Percentiles rank a stretch among this genome's conserved stretches.
phyloP scores from a whole-genome alignment of 92 coral and sea anemone genomes.

The Phenganax subtilis region DNA sequence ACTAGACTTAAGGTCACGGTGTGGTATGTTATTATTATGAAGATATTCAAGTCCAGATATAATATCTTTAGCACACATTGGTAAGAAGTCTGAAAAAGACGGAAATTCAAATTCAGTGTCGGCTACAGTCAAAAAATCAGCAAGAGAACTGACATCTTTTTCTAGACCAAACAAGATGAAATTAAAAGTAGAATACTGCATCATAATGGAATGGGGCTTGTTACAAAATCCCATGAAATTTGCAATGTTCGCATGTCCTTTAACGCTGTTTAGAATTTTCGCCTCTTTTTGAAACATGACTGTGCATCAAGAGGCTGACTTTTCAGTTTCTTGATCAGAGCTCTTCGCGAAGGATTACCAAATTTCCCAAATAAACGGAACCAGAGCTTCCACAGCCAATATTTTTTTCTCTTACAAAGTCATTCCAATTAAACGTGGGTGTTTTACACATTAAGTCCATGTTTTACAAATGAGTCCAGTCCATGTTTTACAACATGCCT shows the following conservation, averaged over 20 bases:
- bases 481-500: too few species aligned
- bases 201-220: neutral
- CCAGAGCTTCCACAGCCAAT: too few species aligned
- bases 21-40: slow-evolving; percentile 32
- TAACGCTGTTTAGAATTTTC: neutral
- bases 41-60: slow-evolving; percentile 31
- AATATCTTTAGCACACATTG: neutral
- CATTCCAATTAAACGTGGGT: too few species aligned
- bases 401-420: too few species aligned
- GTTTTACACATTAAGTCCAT: too few species aligned
- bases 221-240: neutral
- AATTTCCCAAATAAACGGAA: too few species aligned
- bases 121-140: neutral
- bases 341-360: too few species aligned
- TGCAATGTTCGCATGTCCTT: neutral
- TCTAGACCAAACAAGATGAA: neutral
- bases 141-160: slow-evolving; percentile 3
- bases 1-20: slow-evolving; percentile 41
- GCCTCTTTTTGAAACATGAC: neutral
- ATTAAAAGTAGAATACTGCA: neutral
- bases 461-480: too few species aligned
- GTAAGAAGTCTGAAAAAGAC: neutral
- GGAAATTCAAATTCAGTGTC: neutral
- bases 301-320: too few species aligned
- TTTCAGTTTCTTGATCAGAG: too few species aligned